These are phyloP conservation scores for Sarcophilus harrisii DNA, from an alignment of 2,797 vertebrate genomes.

Conservation along the genomic window DNA sequence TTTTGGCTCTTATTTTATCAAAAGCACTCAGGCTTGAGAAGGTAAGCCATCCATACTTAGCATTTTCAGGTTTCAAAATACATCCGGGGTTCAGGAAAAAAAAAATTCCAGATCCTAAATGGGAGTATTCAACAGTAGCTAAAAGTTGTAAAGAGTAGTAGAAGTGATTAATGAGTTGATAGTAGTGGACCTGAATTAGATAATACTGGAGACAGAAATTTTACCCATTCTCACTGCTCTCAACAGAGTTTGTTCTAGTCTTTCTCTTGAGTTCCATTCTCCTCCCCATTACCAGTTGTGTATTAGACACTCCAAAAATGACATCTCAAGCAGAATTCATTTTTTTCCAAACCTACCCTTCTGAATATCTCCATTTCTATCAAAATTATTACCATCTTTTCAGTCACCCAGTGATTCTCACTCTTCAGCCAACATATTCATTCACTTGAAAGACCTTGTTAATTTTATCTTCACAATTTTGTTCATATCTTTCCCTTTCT, in stretches of 20 bases:
- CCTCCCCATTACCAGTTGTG: background rate
- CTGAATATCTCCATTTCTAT: background rate
- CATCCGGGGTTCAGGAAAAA: background rate
- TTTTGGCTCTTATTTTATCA: background rate
- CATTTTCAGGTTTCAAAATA: slow-evolving; percentile 4
- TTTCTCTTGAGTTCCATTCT: background rate
- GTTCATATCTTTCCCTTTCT: background rate
- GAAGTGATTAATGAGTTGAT: background rate
- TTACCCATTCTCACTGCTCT: background rate
- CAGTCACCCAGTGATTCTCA: background rate
- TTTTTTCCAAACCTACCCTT: background rate
- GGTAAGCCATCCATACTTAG: background rate
- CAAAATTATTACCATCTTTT: background rate
- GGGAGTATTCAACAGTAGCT: background rate
- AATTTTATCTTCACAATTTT: background rate
- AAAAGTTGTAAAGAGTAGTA: background rate
- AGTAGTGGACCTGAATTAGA: background rate
- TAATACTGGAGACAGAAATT: background rate
- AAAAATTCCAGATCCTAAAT: background rate
- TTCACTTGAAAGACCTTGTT: background rate
- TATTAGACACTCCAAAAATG: background rate
- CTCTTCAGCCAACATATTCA: background rate
- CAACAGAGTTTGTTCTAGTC: background rate
- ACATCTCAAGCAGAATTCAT: background rate
- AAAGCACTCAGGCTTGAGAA: background rate